These are phyloP conservation scores for Zootermopsis nevadensis DNA, from an alignment of 2,888 invertebrate species.

Conservation along the genomic window DNA sequence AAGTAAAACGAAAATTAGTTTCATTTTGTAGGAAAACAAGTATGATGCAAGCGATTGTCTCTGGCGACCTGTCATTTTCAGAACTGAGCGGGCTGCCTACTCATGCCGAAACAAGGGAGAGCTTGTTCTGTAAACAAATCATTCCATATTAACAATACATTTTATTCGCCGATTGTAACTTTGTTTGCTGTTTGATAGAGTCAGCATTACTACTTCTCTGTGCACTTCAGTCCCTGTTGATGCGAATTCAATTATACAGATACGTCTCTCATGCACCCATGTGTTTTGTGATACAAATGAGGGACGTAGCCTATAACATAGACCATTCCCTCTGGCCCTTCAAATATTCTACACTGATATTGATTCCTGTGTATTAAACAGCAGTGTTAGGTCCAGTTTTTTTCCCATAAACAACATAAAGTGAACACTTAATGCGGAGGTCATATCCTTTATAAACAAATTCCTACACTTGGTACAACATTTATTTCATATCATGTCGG, in stretches of 20 bases:
- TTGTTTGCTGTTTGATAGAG: neutral
- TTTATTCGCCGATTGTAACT: slow-evolving; percentile 13
- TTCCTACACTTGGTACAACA: too few relatives aligned
- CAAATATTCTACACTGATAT: too few relatives aligned
- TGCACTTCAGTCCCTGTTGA: neutral
- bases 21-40: neutral
- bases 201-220: neutral
- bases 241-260: slow-evolving; percentile 25
- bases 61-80: neutral
- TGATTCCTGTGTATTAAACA: too few relatives aligned
- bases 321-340: too few relatives aligned
- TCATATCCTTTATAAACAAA: too few relatives aligned
- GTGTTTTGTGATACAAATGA: too few relatives aligned
- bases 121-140: neutral
- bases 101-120: neutral
- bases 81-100: neutral
- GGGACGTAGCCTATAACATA: too few relatives aligned
- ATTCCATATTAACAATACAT: slow-evolving; percentile 6
- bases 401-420: too few relatives aligned
- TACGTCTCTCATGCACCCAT: neutral
- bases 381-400: too few relatives aligned
- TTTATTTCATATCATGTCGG: too few relatives aligned
- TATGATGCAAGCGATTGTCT: neutral
- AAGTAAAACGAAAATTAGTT: neutral
- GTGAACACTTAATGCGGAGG: too few relatives aligned